Percentiles rank a stretch among this genome's conserved stretches.
phyloP scores from a whole-genome alignment of 2,888 invertebrate species.

The Palloptera scutellata region DNA sequence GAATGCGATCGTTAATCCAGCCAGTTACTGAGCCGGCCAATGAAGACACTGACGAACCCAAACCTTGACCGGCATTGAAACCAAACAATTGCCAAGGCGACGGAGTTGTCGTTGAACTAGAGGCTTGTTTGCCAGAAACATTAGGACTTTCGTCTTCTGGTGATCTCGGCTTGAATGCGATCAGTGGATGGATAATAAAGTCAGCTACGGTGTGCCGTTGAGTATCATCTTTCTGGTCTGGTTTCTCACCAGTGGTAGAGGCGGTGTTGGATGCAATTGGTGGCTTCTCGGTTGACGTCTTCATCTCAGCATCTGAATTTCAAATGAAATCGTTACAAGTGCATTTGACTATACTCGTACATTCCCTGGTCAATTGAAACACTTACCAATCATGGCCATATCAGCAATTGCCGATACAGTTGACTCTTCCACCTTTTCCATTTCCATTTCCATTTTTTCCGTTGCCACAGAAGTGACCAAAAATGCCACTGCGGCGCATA shows the following conservation, averaged over 20 bases:
- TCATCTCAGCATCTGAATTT: conserved; percentile 28
- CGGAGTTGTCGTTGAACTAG: conserved; percentile 28
- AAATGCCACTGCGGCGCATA: background rate
- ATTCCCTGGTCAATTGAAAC: conserved; percentile 7
- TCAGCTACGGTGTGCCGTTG: conserved; percentile 56
- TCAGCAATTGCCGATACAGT: conserved; percentile 55
- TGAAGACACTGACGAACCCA: conserved; percentile 49
- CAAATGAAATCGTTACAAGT: too few relatives aligned
- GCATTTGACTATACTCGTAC: background rate
- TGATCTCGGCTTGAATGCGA: conserved; percentile 54
- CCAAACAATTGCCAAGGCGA: conserved; percentile 50
- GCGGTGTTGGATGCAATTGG: conserved; percentile 27
- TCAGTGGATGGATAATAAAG: conserved; percentile 56
- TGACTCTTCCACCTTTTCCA: conserved; percentile 44
- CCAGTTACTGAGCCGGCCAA: conserved; percentile 57
- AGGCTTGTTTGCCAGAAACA: conserved; percentile 34
- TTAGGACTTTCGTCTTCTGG: conserved; percentile 41
- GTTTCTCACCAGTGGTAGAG: background rate
- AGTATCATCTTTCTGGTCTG: conserved; percentile 25
- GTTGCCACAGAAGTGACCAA: conserved; percentile 12
- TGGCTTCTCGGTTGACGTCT: conserved; percentile 46
- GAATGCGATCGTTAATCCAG: conserved; percentile 57
- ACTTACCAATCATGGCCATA: conserved; percentile 54
- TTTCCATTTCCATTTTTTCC: conserved; percentile 18
- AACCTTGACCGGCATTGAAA: conserved; percentile 53